Conservation (phyloP, 1,140 invertebrate species). For the Aricia agestis region DNA sequence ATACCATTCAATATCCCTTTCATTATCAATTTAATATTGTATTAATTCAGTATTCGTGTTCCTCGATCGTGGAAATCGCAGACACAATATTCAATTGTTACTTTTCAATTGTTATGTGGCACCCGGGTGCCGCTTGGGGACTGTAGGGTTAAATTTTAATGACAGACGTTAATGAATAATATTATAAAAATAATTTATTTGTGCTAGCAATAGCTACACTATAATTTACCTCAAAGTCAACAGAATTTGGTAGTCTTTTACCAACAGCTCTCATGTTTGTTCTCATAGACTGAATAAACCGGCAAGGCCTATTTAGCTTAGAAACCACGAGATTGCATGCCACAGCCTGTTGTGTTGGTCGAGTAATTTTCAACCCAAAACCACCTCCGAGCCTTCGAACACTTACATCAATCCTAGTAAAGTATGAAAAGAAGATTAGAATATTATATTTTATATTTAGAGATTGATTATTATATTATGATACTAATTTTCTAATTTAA, state of each 20-base stretch:
- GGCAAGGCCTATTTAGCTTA: slow-evolving; percentile 45
- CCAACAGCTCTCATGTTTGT: slow-evolving; percentile 81
- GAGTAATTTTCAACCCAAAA: slow-evolving; percentile 47
- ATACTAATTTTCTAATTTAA: slow-evolving; percentile 65
- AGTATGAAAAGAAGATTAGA: neutral
- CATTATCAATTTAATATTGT: no score
- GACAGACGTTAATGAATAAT: no score
- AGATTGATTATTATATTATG: no score
- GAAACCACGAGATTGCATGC: slow-evolving; percentile 36
- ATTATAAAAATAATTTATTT: neutral
- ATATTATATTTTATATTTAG: no score
- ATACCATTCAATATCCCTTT: no score
- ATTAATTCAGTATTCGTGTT: no score
- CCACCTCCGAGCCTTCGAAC: slow-evolving; percentile 62
- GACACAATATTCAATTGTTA: no score
- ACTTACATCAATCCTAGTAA: slow-evolving; percentile 77
- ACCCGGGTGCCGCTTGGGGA: no score
- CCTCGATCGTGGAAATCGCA: no score
- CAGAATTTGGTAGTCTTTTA: slow-evolving; percentile 77
- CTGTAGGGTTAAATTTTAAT: no score
- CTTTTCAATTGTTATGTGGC: no score
- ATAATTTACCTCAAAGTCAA: slow-evolving; percentile 38
- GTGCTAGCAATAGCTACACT: neutral
- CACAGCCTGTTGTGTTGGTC: slow-evolving; percentile 36
- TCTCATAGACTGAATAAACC: slow-evolving; percentile 75